Base-by-base conservation (phyloP, 2,113 vertebrate species). In the Cyprinus carpio region DNA sequence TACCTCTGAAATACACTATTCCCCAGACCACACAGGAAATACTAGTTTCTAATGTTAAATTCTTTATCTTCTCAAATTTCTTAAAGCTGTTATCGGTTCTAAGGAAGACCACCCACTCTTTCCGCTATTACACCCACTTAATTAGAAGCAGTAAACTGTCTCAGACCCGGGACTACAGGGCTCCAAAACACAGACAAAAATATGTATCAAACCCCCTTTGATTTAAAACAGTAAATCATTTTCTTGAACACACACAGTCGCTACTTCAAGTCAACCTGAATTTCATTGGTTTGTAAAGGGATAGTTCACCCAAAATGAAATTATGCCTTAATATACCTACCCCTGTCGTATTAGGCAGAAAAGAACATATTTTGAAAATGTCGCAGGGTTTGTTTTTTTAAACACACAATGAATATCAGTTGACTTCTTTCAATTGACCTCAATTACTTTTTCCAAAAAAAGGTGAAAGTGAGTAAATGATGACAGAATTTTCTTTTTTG, bases 61-160 rank as follows among this genome's bases (percentile, higher is more conserved):
- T 31, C 75, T 76, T 51, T 71, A 51, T 16, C 27, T 37, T 16
- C 13, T 76, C 71, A 65, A 4, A 43, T 87, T 82, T 62, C 25
- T 20, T 40, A 56, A n/a, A 56, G 27, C 69, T 31, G 67, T 71
- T 62, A 58, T 71, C 51, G 5, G 77, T 74, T 74, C 27, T 51
- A 54, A 82, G 54, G 37, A 75, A 79, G 64, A 85, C 62, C 62
- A 16, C 40, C 54, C 67, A 65, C 64, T 56, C 67, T 18, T 40
- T 78, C 9, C n/a, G 27, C 23, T 40, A 60, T 65, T 65, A 10
- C 31, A 34, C n/a, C 25, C 77, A 58, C 23, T 56, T 87, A 75
- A 87, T 84, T 81, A 84, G 74, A 84, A 87, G 71, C 54, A 62
- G 43, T 77, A 85, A 69, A 65, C 80, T 54, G 64, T 71, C 62